Evolutionary conservation across 2,113 vertebrate species (phyloP).

Genomic region (Casuarius casuarius): DNA sequence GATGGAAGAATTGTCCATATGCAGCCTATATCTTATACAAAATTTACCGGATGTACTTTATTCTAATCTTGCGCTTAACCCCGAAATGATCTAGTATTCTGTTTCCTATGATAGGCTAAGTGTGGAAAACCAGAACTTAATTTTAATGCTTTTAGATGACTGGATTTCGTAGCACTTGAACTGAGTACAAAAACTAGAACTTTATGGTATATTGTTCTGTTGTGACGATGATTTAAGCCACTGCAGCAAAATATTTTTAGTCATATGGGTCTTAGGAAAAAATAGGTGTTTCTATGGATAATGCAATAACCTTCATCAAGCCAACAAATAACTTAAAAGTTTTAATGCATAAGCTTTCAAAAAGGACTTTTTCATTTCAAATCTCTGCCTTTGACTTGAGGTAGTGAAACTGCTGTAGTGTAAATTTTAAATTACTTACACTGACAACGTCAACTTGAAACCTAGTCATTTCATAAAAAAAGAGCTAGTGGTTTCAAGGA

Average conservation of each 20-base stretch:
- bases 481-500: slow-evolving; percentile 8
- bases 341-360: background rate
- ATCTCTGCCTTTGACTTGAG: slow-evolving; percentile 1
- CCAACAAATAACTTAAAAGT: background rate
- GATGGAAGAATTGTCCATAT: slow-evolving; percentile 68
- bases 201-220: background rate
- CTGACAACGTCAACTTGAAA: slow-evolving; percentile 36
- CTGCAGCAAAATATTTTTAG: background rate
- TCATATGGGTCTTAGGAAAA: background rate
- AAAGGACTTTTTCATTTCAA: background rate
- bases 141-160: background rate
- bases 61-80: slow-evolving; percentile 34
- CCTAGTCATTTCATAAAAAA: slow-evolving; percentile 1
- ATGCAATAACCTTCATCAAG: background rate
- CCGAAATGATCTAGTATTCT: background rate
- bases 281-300: background rate
- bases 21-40: slow-evolving; percentile 19
- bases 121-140: background rate
- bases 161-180: background rate
- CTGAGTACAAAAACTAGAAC: background rate
- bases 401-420: slow-evolving; percentile 23
- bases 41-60: slow-evolving; percentile 23
- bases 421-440: slow-evolving; percentile 40
- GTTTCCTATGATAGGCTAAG: background rate
- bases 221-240: background rate